Conservation (phyloP, 1,140 invertebrate species). For the Mercenaria mercenaria region DNA sequence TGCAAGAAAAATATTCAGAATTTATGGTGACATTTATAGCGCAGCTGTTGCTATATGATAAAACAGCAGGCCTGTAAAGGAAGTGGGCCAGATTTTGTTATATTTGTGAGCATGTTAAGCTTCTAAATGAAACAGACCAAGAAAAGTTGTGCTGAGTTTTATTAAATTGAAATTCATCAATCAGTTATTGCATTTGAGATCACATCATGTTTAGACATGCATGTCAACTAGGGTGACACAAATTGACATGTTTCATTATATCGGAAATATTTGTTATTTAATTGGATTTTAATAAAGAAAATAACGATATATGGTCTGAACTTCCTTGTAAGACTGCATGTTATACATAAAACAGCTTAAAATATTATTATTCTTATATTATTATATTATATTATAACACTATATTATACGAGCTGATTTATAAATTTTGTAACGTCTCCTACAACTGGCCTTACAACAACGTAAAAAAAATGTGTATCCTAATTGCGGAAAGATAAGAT, state of each 20-base stretch:
- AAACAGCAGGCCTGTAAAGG: neutral
- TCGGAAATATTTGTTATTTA: no score
- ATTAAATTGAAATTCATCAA: neutral
- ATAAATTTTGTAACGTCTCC: no score
- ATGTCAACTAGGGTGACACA: neutral
- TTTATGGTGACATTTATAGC: constrained; percentile 7
- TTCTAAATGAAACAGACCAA: neutral
- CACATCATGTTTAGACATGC: neutral
- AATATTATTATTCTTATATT: no score
- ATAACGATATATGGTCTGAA: no score
- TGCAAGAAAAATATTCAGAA: neutral
- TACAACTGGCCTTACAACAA: neutral
- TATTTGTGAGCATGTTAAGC: neutral
- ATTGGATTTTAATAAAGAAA: no score
- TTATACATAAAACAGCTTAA: no score
- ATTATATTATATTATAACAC: no score
- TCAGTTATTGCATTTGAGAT: neutral
- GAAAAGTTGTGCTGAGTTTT: neutral
- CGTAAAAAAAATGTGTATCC: neutral
- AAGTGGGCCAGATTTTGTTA: neutral
- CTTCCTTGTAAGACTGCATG: no score
- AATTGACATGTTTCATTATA: no score
- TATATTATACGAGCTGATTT: no score
- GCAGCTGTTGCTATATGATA: neutral
- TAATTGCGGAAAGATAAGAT: constrained; percentile 24